These are phyloP conservation scores for Drosophila punjabiensis DNA, from an alignment of 1,140 invertebrate genomes.

Conservation along the genomic window DNA sequence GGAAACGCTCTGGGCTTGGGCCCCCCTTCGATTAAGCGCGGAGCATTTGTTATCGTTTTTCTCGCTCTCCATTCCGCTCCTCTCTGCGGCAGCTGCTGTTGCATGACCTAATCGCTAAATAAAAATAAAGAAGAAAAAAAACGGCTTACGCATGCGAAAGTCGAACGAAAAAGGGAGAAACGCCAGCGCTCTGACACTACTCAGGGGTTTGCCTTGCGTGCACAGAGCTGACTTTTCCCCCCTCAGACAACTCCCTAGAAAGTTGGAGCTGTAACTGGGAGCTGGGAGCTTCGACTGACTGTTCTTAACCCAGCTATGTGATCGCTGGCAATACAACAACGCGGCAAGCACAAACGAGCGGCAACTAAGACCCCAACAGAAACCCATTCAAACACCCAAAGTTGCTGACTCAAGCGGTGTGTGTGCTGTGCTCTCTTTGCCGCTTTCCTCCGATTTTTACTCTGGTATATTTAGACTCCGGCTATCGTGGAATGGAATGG, in stretches of 20 bases:
- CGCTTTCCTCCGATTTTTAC: conserved; percentile 28
- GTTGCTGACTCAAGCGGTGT: conserved; percentile 33
- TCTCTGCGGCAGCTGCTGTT: conserved; percentile 51
- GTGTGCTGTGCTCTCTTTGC: conserved; percentile 41
- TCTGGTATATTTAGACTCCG: conserved; percentile 32
- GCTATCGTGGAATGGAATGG: conserved; percentile 29
- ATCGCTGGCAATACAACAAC: conserved; percentile 8
- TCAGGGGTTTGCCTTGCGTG: conserved; percentile 54
- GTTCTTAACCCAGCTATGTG: conserved; percentile 32
- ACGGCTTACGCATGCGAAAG: conserved; percentile 61
- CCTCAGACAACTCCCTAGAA: conserved; percentile 63
- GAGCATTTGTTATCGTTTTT: conserved; percentile 52
- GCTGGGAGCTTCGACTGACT: conserved; percentile 9
- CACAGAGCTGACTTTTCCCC: conserved; percentile 33
- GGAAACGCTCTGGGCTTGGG: conserved; percentile 15
- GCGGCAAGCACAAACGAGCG: conserved; percentile 6
- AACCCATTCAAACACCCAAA: conserved; percentile 37
- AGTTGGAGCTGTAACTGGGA: conserved; percentile 44
- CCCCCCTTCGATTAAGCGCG: conserved; percentile 27
- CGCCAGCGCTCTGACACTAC: conserved; percentile 18
- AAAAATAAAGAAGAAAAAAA: conserved; percentile 36
- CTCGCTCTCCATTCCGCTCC: conserved; percentile 23
- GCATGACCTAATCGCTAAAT: conserved; percentile 81
- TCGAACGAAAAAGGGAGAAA: conserved; percentile 50
- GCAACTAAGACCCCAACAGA: neutral